A percentile compares a stretch with the other conserved stretches of the same genome.
These are phyloP conservation scores for Archegozetes longisetosus DNA, from an alignment of 1,140 invertebrate species.

Conservation along the genomic window DNA sequence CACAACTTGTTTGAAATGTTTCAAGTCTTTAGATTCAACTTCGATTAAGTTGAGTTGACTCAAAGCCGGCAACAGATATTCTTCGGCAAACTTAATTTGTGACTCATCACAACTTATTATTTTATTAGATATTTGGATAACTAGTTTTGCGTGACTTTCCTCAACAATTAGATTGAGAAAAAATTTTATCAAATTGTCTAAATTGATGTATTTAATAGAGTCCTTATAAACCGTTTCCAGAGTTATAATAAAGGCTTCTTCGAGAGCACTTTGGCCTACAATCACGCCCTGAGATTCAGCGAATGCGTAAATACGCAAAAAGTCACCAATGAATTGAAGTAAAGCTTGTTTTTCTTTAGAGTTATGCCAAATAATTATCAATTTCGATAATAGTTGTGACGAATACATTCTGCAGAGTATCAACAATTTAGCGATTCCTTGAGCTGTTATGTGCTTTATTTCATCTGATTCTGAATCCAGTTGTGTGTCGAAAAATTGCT, in stretches of 20 bases:
- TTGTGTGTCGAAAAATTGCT: background rate
- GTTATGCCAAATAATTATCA: constrained; percentile 4
- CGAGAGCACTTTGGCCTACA: constrained; percentile 6
- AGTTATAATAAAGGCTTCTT: constrained; percentile 5
- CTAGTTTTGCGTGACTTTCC: background rate
- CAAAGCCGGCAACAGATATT: background rate
- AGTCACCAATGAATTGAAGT: constrained; percentile 8
- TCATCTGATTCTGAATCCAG: background rate
- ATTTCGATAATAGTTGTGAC: background rate
- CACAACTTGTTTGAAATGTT: background rate
- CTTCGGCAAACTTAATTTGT: background rate
- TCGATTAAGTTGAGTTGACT: background rate
- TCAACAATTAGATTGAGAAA: background rate
- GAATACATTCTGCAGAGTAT: constrained; percentile 6
- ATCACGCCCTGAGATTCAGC: background rate
- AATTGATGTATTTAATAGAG: background rate
- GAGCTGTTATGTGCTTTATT: background rate
- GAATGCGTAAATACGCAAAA: constrained; percentile 1
- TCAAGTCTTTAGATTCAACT: background rate
- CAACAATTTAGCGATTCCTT: constrained; percentile 12
- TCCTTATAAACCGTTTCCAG: background rate
- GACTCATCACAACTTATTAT: background rate
- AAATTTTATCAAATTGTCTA: background rate
- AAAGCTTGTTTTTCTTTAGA: background rate
- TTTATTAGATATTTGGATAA: background rate